phyloP scores from a whole-genome alignment of 2,888 invertebrate species.

The Platynereis dumerilii region DNA sequence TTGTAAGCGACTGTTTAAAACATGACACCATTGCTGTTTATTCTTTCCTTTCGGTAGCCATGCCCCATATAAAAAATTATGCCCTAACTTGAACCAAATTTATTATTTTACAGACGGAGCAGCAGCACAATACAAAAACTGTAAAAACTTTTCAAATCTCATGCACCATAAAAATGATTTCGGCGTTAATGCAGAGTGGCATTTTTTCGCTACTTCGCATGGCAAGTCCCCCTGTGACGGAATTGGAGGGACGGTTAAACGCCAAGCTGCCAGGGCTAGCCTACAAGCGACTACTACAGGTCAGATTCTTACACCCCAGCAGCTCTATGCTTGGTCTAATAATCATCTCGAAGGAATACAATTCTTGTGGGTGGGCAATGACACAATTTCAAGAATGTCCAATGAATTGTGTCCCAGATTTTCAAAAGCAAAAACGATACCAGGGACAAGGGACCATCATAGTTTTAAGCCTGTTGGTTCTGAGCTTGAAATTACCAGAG shows the following conservation, averaged over 20 bases:
- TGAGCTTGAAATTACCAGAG: no score
- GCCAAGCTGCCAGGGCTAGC: constrained; percentile 18
- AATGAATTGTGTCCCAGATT: no score
- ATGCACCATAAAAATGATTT: constrained; percentile 40
- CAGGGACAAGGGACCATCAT: no score
- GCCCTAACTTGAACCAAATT: neutral
- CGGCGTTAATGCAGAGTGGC: constrained; percentile 40
- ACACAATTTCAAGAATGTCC: no score
- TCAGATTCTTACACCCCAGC: constrained; percentile 11
- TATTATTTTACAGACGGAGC: constrained; percentile 39
- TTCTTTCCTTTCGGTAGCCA: constrained; percentile 24
- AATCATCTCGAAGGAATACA: no score
- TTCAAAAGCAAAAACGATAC: no score
- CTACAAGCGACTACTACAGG: constrained; percentile 14
- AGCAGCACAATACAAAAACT: constrained; percentile 43
- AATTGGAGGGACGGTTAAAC: constrained; percentile 37
- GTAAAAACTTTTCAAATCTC: constrained; percentile 40
- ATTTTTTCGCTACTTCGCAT: constrained; percentile 43
- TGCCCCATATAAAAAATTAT: constrained; percentile 17
- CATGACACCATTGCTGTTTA: no score
- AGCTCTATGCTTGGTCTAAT: neutral
- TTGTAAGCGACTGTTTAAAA: constrained; percentile 38
- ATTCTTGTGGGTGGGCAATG: no score
- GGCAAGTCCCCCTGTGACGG: constrained; percentile 45
- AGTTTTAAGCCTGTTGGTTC: no score